Evolutionary conservation across 2,797 vertebrate species (phyloP), one percentile per base, ranked within the genome.

Genomic region (Enteromius mattozi): DNA sequence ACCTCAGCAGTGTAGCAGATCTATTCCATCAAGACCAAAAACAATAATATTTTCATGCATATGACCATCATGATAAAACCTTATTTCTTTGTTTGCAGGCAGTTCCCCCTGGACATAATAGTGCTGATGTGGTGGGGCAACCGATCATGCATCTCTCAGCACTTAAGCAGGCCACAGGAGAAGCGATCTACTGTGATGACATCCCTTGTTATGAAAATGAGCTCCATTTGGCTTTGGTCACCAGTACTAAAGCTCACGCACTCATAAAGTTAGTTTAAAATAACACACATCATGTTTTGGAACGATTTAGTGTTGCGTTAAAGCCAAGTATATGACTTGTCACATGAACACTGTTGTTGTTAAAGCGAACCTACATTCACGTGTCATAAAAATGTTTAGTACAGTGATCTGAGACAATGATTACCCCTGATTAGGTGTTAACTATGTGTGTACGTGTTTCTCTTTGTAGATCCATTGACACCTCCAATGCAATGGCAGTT

Each of bases 161-260:
- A 0, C 82, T 94, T 89, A 96, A 97, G 89, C 98, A 99, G 89
- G 96, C 97, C 1, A 97, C 96, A 0, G 98, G 98, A 2, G 98
- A 99, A 88, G 98, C 98, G 0, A 85, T 98, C 61, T 99, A 98
- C 92, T 99, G 97, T 0, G 97, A 99, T 0, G 98, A 99, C 86
- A 93, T 99, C 42, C 97, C 97, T 27, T 90, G 89, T 86, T 97
- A 95, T 0, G 94, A 97, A 88, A 98, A 97, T 0, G 98, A 99
- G 89, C 95, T 98, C 5, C 96, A 95, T 88, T 92, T 99, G 70
- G 94, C 95, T 0, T 94, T 99, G 27, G 91, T 99, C 88, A 97
- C 96, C 91, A 99, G 98, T 93, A 96, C 93, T 86, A 95, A 94
- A 90, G 96, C 98, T 9, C 96, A 98, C 0, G 97, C 97, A 89